A percentile compares a stretch with the other conserved stretches of the same genome.
phyloP scores from a whole-genome alignment of 1,140 invertebrate genomes.

The Pristionchus pacificus region DNA sequence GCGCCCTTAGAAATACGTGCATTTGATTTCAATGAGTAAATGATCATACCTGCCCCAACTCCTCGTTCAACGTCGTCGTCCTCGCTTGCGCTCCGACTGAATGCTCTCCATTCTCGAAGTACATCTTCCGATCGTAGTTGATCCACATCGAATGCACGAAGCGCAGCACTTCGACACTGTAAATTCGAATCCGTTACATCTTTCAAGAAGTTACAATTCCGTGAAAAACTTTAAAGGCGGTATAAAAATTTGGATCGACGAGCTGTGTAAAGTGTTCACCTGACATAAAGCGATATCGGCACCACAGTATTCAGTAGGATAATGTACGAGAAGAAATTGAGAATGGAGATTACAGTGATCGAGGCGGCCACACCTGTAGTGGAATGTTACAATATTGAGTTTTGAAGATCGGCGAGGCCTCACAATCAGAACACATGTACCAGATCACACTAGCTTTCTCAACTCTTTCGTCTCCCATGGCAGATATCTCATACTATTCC shows the following conservation, averaged over 20 bases:
- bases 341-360: conserved; percentile 77
- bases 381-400: not conserved
- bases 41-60: conserved; percentile 75
- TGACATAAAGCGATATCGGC: conserved; percentile 98
- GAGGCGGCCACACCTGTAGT: not conserved
- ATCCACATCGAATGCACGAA: conserved; percentile 92
- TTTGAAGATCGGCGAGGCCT: not conserved
- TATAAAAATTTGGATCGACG: too few relatives aligned
- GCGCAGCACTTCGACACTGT: conserved; percentile 83
- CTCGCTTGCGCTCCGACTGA: conserved; percentile 84
- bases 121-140: conserved; percentile 89
- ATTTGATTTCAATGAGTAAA: too few relatives aligned
- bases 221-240: too few relatives aligned
- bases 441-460: too few relatives aligned
- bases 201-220: conserved; percentile 1
- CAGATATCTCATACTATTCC: too few relatives aligned
- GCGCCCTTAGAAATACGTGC: too few relatives aligned
- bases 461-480: too few relatives aligned
- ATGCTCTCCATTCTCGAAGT: conserved; percentile 75
- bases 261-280: too few relatives aligned
- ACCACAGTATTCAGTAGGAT: conserved; percentile 99
- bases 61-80: conserved; percentile 96
- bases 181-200: conserved; percentile 29
- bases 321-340: conserved; percentile 98
- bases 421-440: too few relatives aligned